Evolutionary conservation across 1,140 invertebrate genomes (phyloP), one percentile per base, ranked within the genome.

Genomic region (roundworm (Caenorhabditis elegans)): DNA sequence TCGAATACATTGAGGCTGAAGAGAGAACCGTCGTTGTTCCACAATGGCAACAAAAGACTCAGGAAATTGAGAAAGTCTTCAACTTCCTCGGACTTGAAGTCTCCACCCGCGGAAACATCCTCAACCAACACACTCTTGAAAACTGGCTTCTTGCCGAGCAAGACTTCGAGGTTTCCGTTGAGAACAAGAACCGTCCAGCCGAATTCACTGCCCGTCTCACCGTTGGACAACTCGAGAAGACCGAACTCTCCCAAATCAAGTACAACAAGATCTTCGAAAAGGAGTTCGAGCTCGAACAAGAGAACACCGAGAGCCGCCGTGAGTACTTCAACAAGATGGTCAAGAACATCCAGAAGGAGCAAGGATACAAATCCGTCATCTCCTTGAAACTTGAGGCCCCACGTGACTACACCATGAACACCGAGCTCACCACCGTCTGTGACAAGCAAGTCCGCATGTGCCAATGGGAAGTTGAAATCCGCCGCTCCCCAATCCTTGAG

Each of bases 1-100:
- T 46, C 19, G 70, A 77, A 3, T 84, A 82, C 70, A 49, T 84
- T 39, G 85, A 86, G 60, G 26, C 85, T 28, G 82, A 84, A 31
- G 85, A 86, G 51, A 79, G 36, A 28, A 86, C 85, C 49, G 24
- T 86, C 39, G 36, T 75, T 48, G 79, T 82, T 22, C 60, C 77
- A 28, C 24, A 80, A 77, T 47, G 51, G 34, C 46, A 82, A 39
- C 78, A 65, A 22, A 55, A 43, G 49, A 65, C 31, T 2, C 26
- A 60, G 13, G 46, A 77, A 13, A 15, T 36, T 19, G 47, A 48
- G 78, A 31, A 43, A 24, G 13, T 15, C 17, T 22, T 55, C 36
- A 60, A 78, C 31, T 47, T 60, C 76, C 26, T 24, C 6, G 81
- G 81, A 36, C 53, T 77, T 5, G 51, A 70, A 6, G 0, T 78